Evolutionary conservation across 1,140 invertebrate species (phyloP).

Genomic region (Drosophila repleta): DNA sequence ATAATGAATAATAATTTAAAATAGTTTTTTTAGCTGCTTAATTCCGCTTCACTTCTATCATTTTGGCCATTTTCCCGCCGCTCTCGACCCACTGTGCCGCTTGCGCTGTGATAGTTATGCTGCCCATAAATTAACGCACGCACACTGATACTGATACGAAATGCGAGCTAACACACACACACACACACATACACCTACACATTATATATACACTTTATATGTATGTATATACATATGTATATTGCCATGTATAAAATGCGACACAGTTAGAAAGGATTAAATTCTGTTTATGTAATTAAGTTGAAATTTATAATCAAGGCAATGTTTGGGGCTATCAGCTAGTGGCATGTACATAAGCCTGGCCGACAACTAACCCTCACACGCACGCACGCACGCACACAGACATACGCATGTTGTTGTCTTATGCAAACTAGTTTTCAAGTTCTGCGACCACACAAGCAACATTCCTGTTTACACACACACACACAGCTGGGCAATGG

Average conservation of each 20-base stretch:
- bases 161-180: constrained; percentile 47
- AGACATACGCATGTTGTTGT: constrained; percentile 45
- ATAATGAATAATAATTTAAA: too few species aligned
- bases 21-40: too few species aligned
- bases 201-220: constrained; percentile 2
- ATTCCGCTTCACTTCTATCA: too few species aligned
- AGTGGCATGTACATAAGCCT: constrained; percentile 6
- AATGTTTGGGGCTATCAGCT: constrained; percentile 43
- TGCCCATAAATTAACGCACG: constrained; percentile 76
- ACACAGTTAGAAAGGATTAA: constrained; percentile 80
- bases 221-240: constrained; percentile 15
- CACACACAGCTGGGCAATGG: constrained; percentile 34
- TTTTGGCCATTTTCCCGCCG: background rate
- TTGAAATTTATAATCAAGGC: constrained; percentile 82
- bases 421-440: constrained; percentile 78
- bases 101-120: constrained; percentile 66
- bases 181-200: constrained; percentile 4
- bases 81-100: constrained; percentile 45
- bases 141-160: constrained; percentile 34
- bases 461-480: constrained; percentile 33
- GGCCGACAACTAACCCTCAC: constrained; percentile 3
- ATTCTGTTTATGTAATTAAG: constrained; percentile 82
- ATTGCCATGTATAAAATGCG: constrained; percentile 46
- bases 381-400: constrained; percentile 5
- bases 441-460: constrained; percentile 73